Evolutionary conservation across 2,888 invertebrate genomes (phyloP).

Genomic region (Netelia fuscicornis): DNA sequence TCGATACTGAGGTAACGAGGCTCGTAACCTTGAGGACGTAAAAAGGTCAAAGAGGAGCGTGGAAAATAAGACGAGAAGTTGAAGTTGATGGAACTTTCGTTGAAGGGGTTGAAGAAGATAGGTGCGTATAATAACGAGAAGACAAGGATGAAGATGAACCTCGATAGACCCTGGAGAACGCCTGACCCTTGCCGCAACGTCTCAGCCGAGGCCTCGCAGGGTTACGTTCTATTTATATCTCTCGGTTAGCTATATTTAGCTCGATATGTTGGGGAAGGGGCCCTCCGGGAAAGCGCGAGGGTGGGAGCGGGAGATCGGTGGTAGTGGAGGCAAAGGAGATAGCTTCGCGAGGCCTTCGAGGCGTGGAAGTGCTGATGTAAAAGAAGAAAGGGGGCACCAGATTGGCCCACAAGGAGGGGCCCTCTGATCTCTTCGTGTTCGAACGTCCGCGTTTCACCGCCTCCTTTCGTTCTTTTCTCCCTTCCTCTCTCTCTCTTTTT

Average conservation of each 20-base stretch:
- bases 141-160: conserved; percentile 65
- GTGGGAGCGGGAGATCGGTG: conserved; percentile 42
- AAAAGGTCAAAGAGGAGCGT: conserved; percentile 35
- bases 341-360: conserved; percentile 47
- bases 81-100: conserved; percentile 70
- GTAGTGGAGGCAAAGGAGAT: conserved; percentile 29
- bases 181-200: conserved; percentile 49
- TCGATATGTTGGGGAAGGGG: conserved; percentile 59
- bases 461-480: conserved; percentile 26
- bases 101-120: conserved; percentile 38
- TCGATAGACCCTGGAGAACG: conserved; percentile 54
- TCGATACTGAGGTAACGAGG: conserved; percentile 35
- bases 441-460: conserved; percentile 51
- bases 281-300: conserved; percentile 70
- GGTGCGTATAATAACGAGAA: conserved; percentile 48
- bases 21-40: conserved; percentile 10
- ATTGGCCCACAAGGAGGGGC: conserved; percentile 42
- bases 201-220: conserved; percentile 72
- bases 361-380: conserved; percentile 55
- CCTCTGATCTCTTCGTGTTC: conserved; percentile 48
- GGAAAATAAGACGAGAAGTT: conserved; percentile 52
- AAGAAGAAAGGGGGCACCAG: conserved; percentile 45
- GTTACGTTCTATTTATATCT: conserved; percentile 81
- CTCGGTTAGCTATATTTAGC: conserved; percentile 80
- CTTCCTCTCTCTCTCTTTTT: conserved; percentile 4